Conservation (phyloP, 2,797 vertebrate genomes). For the Cynodonichthys magdalenae region DNA sequence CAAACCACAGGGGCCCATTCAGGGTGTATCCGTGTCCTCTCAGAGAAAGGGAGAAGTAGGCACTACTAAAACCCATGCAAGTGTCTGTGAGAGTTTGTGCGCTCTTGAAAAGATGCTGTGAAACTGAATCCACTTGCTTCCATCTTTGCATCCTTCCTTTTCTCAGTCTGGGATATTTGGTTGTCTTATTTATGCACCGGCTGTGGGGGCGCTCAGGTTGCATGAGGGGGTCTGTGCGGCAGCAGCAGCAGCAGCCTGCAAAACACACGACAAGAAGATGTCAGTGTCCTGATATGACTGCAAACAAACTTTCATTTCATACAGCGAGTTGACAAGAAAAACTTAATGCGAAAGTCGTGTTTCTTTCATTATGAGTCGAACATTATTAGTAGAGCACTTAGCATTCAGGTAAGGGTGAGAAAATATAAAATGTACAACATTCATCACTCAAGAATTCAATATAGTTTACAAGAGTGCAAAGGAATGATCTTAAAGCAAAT, state of each 20-base stretch:
- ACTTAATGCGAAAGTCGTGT: constrained; percentile 29
- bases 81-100: constrained; percentile 4
- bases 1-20: constrained; percentile 58
- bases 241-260: constrained; percentile 41
- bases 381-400: constrained; percentile 2
- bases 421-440: not conserved
- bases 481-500: not conserved
- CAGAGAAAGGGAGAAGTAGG: constrained; percentile 67
- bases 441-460: not conserved
- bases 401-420: constrained; percentile 3
- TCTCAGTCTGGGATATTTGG: constrained; percentile 27
- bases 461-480: not conserved
- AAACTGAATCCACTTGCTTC: constrained; percentile 58
- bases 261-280: constrained; percentile 29
- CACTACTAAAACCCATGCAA: constrained; percentile 39
- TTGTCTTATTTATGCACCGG: not conserved
- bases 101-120: constrained; percentile 21
- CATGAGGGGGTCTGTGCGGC: constrained; percentile 13
- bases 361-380: constrained; percentile 39
- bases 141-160: constrained; percentile 49
- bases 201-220: constrained; percentile 2
- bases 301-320: constrained; percentile 27
- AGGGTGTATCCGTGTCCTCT: constrained; percentile 59
- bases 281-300: constrained; percentile 49
- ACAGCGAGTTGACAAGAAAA: constrained; percentile 22